Base-by-base conservation (phyloP, 1,140 invertebrate genomes). In the Pseudomyrmex concolor region DNA sequence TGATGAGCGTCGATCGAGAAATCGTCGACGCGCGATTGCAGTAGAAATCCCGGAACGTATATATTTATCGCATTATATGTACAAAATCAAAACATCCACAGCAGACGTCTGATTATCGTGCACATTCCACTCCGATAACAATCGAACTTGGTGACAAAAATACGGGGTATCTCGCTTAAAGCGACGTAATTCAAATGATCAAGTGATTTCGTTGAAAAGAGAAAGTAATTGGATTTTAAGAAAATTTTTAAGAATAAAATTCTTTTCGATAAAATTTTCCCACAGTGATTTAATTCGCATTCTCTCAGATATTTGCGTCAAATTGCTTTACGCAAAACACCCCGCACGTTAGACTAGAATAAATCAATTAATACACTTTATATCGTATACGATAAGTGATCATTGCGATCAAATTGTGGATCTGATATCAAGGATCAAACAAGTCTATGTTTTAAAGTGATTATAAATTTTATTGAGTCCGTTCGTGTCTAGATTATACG, bases 141-240 rank as follows among this genome's bases (percentile, higher is more conserved):
- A 88, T 89, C 80, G 78, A 88, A 88, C 84, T 86, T 88, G 73
- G 78, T 89, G 84, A 86, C 71, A 78, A 87, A 89, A 48, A 80
- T 63, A 19, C 55, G 59, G 22, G 43, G 54, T 70, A 43, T 77
- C 17, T 25, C 54, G 45, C 55, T 43, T 80, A 80, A 80, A 70
- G 55, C 19, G 19, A 57, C 9, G 9, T 60, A 59, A 4, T 80
- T 25, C 43, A n/a, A 68, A 10, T 48, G 48, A 13, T 45, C 19
- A n/a, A 78, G 34, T 4, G 13, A 77, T 77, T 68, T 78, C 0
- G 34, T 34, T 34, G 5, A 34, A 34, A 34, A 34, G 5, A 34
- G 5, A 34, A 34, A 34, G 34, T 7, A 7, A 25, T 51, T 62
- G 45, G 22, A 62, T 66, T 70, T 34, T 5, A 34, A 34, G 34